Evolutionary conservation across 2,888 invertebrate species (phyloP).

Genomic region (Chymomyza fuscimana): DNA sequence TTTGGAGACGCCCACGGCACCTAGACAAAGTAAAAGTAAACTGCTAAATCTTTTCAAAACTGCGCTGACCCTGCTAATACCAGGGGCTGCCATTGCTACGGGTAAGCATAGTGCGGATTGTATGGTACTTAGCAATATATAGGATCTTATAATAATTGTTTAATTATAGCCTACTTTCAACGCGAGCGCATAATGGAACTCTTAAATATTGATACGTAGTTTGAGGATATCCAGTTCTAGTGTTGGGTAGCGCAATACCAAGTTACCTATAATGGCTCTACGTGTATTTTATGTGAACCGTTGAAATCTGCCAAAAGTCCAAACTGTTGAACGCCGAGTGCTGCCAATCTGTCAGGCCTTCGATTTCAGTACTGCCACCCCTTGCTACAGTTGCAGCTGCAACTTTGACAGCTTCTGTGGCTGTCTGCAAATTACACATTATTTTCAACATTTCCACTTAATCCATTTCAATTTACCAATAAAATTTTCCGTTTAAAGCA

Average conservation of each 20-base stretch:
- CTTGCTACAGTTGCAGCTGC: background rate
- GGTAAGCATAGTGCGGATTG: conserved; percentile 31
- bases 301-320: conserved; percentile 1
- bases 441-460: conserved; percentile 10
- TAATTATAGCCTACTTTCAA: background rate
- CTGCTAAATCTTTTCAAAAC: no score
- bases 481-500: conserved; percentile 2
- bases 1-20: no score
- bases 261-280: background rate
- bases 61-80: background rate
- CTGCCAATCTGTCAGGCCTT: background rate
- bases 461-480: conserved; percentile 23
- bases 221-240: no score
- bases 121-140: no score
- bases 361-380: background rate
- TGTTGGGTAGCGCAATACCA: background rate
- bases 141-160: background rate
- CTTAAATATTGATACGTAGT: background rate
- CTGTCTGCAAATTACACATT: conserved; percentile 10
- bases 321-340: background rate
- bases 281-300: background rate
- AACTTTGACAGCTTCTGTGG: conserved; percentile 3
- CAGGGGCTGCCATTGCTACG: conserved; percentile 21
- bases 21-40: no score
- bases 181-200: background rate